Evolutionary conservation across 2,888 invertebrate genomes (phyloP).

Genomic region (Prenolepis imparis): DNA sequence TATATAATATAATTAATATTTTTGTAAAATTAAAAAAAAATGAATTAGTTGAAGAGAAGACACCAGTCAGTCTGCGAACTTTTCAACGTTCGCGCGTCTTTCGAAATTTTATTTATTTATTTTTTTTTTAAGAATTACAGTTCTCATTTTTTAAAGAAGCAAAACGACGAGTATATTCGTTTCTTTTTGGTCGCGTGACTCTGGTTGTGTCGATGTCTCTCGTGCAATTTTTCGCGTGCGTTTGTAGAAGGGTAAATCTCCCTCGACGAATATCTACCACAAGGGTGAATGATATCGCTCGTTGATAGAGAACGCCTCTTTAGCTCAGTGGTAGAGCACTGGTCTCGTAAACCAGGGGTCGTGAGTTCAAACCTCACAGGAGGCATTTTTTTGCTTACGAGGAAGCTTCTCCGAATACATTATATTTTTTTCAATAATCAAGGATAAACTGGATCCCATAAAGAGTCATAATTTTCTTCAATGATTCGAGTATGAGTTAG

Average conservation of each 20-base stretch:
- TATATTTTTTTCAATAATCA: neutral
- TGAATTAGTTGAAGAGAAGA: neutral
- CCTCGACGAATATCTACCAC: neutral
- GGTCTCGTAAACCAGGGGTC: slow-evolving; percentile 93
- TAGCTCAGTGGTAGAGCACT: slow-evolving; percentile 95
- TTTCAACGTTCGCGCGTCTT: neutral
- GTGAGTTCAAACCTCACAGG: slow-evolving; percentile 35
- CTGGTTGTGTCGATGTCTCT: neutral
- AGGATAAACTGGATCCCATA: neutral
- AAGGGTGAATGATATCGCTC: neutral
- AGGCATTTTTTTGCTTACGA: slow-evolving; percentile 1
- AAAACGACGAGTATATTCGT: neutral
- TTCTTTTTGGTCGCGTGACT: neutral
- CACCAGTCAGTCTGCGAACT: neutral
- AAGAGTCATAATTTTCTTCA: neutral
- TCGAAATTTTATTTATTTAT: neutral
- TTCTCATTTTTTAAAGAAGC: neutral
- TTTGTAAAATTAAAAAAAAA: neutral
- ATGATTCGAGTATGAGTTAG: neutral
- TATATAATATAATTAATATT: too few species aligned
- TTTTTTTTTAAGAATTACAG: neutral
- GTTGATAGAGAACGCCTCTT: slow-evolving; percentile 88
- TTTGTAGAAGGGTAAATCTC: neutral
- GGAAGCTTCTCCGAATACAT: neutral
- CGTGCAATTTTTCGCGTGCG: neutral